Evolutionary conservation across 2,888 invertebrate genomes (phyloP), one percentile per base, ranked within the genome.

Genomic region (Harpagoxenus sublaevis): DNA sequence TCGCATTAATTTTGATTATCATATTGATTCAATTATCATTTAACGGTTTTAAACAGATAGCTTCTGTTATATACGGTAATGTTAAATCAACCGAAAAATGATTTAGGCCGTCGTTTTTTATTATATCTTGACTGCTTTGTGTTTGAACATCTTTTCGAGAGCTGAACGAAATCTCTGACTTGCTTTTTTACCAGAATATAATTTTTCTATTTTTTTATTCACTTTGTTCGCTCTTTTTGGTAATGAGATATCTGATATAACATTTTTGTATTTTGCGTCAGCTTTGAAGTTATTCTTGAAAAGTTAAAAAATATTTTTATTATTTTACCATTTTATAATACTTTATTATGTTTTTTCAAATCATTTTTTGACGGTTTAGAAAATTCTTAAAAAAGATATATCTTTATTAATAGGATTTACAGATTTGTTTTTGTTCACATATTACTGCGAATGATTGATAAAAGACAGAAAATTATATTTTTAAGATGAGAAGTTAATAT

Each of bases 191-290:
- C 31, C 28, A 12, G 48, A 28, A 3, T 28, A 48, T 79, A 73
- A 79, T 73, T 79, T 73, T 73, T 57, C 9, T 6, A 48, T 45
- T 55, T 55, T 68, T 79, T 60, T 45, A 57, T 18, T 45, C 48
- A 8, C 8, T 1, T 60, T 71, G 23, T 28, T 39, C 57, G n/a
- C 23, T 5, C 35, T 74, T 81, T 81, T 73, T 73, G 28, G 18
- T 73, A 81, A 81, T 81, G 79, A 79, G 79, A 73, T 60, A 81
- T 60, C 60, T 28, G 60, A 73, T 73, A 81, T 81, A 9, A 60
- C 35, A 71, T 57, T 71, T 71, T 71, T 48, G 57, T 53, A 51
- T 68, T 68, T 68, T 12, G 12, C 28, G 18, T 60, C 28, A 35
- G 60, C 60, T 79, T 79, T 73, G 60, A 73, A 79, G 39, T 73